Percentiles rank a stretch among this genome's conserved stretches.
These are phyloP conservation scores for Grantiella picta DNA, from an alignment of 2,113 vertebrate species.

Conservation along the genomic window DNA sequence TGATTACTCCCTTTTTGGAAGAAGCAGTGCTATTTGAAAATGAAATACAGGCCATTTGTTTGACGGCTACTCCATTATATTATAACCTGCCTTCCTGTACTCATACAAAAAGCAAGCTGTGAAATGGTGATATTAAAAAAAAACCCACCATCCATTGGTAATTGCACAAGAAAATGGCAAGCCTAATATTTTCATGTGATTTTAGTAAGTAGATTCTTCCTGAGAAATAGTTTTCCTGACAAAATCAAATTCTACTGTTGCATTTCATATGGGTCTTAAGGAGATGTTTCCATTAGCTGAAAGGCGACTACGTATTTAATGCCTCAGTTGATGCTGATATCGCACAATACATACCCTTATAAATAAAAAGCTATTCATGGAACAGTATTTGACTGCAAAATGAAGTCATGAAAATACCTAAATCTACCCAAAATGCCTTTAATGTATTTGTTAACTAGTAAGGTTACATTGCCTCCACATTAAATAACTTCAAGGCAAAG, in stretches of 20 bases:
- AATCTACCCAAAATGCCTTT: neutral
- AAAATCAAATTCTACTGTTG: conserved; percentile 29
- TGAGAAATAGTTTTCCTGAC: neutral
- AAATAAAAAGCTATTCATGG: neutral
- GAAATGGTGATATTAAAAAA: neutral
- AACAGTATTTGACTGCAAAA: neutral
- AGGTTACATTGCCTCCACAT: neutral
- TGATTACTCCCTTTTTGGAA: conserved; percentile 41
- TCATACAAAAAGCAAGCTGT: neutral
- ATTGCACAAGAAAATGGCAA: conserved; percentile 24
- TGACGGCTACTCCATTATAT: neutral
- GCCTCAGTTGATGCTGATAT: neutral
- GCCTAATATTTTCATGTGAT: conserved; percentile 6
- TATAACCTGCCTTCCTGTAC: neutral
- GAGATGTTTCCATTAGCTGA: conserved; percentile 5
- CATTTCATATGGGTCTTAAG: neutral
- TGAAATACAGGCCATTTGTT: conserved; percentile 45
- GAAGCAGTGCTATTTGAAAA: conserved; percentile 49
- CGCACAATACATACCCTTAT: neutral
- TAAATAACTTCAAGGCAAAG: neutral
- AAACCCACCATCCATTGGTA: neutral
- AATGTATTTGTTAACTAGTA: neutral
- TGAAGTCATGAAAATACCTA: neutral
- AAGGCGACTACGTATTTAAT: neutral
- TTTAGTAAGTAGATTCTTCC: conserved; percentile 16